These are phyloP conservation scores for Chaetoderma sp. DNA, from an alignment of 2,888 invertebrate species.

Conservation along the genomic window DNA sequence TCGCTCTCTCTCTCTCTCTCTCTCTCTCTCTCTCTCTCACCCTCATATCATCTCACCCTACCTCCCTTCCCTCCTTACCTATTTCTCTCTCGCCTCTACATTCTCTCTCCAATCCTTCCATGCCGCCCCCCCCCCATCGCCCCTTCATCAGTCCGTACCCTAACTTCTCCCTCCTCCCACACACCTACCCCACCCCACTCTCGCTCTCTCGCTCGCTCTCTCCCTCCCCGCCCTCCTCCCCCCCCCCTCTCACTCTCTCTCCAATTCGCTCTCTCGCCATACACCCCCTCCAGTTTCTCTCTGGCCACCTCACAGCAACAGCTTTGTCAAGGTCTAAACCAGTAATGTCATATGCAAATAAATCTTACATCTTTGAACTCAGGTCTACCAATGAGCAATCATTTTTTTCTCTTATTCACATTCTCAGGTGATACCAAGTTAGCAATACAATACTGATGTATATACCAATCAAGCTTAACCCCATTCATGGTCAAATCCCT, in stretches of 20 bases:
- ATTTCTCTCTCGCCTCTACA: background rate
- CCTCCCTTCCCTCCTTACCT: conserved; percentile 2
- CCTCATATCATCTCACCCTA: background rate
- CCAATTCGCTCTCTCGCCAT: background rate
- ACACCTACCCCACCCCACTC: conserved; percentile 1
- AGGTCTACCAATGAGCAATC: too few relatives aligned
- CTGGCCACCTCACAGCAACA: background rate
- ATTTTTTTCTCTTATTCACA: too few relatives aligned
- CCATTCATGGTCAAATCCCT: too few relatives aligned
- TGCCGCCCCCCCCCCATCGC: background rate
- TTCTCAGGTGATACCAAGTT: too few relatives aligned
- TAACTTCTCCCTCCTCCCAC: background rate
- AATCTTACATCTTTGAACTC: too few relatives aligned
- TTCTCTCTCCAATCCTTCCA: background rate
- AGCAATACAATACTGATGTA: too few relatives aligned
- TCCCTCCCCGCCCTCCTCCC: background rate
- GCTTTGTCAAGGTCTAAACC: too few relatives aligned
- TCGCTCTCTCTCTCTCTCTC: background rate
- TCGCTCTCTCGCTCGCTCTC: conserved; percentile 5
- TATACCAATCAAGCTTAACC: too few relatives aligned
- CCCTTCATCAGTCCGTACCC: background rate
- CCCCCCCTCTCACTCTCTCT: background rate
- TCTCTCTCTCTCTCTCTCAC: conserved; percentile 1
- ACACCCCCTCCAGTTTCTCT: background rate
- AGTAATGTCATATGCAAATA: too few relatives aligned